Percentiles rank a stretch among this genome's conserved stretches.
Evolutionary conservation across 2,797 vertebrate genomes (phyloP).

Genomic region (Brachyrhaphis roseni): DNA sequence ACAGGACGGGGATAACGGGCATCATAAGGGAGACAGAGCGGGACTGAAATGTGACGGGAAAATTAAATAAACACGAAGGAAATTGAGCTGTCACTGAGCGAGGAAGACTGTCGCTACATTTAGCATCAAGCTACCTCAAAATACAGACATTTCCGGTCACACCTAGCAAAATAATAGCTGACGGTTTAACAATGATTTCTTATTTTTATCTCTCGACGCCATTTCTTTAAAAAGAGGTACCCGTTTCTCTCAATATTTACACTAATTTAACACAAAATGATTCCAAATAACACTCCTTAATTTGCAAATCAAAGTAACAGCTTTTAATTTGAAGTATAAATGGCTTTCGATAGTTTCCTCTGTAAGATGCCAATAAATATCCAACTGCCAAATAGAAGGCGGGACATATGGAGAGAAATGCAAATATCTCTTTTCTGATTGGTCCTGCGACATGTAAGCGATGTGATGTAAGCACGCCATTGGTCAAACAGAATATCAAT

Average conservation of each 20-base stretch:
- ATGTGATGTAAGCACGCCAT: slow-evolving; percentile 53
- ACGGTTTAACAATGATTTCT: not conserved
- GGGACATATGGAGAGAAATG: slow-evolving; percentile 29
- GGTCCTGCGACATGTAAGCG: slow-evolving; percentile 22
- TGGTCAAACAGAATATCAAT: slow-evolving; percentile 18
- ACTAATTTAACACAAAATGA: not conserved
- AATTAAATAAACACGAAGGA: not conserved
- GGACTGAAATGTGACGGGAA: not conserved
- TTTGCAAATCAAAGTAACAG: accelerated
- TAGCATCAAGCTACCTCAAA: not conserved
- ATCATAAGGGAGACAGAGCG: slow-evolving; percentile 29
- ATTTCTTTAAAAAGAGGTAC: not conserved
- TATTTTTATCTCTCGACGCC: not conserved
- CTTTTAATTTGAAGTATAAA: slow-evolving; percentile 13
- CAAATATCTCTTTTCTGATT: slow-evolving; percentile 41
- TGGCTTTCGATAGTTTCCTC: not conserved
- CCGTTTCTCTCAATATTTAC: not conserved
- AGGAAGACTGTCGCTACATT: not conserved
- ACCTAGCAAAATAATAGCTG: slow-evolving; percentile 20
- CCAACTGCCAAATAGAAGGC: slow-evolving; percentile 22
- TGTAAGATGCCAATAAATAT: too few relatives aligned
- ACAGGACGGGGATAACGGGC: slow-evolving; percentile 18
- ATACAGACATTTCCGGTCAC: slow-evolving; percentile 8
- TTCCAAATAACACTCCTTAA: accelerated
- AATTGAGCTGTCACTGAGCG: not conserved